Evolutionary conservation across 2,888 invertebrate genomes (phyloP), one percentile per base, ranked within the genome.

Genomic region (Oscheius sp.): DNA sequence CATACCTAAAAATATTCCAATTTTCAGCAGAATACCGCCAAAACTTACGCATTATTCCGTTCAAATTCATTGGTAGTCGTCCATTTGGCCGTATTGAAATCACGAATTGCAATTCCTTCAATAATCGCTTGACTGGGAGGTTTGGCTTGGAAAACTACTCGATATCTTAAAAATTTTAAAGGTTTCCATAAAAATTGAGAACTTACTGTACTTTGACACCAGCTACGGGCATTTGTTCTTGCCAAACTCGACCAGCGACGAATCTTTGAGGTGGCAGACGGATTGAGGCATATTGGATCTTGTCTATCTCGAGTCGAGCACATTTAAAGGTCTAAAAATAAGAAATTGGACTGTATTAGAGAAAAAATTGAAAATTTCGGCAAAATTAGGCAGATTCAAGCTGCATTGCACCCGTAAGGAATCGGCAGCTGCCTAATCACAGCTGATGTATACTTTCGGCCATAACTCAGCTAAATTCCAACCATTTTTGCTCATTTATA

Each of bases 21-120:
- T n/a, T n/a, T n/a, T n/a, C n/a, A n/a, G n/a, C n/a, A n/a, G n/a
- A n/a, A n/a, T n/a, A n/a, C n/a, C n/a, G n/a, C n/a, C n/a, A n/a
- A n/a, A n/a, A n/a, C 35, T 9, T 35, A 81, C 83, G 73, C 78
- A 61, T 84, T 84, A 59, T 84, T 82, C 53, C 84, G 74, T 45
- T 84, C 84, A 45, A 82, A 72, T 73, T 80, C 82, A n/a, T 79
- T 80, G 1, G 78, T 72, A 21, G 75, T 73, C 9, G 55, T 68
- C 78, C 79, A 80, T 21, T 56, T 27, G 7, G 72, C 69, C 2
- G 75, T 76, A 59, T 75, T 77, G 59, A 80, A 69, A 69, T 82
- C 73, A 25, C 76, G 73, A 18, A 76, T 72, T 7, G 81, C 41
- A 41, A 79, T 72, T 1, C 79, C 76, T 69, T 82, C 84, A 16